Evolutionary conservation across 1,140 invertebrate species (phyloP).

Genomic region (Drosophila gunungcola): DNA sequence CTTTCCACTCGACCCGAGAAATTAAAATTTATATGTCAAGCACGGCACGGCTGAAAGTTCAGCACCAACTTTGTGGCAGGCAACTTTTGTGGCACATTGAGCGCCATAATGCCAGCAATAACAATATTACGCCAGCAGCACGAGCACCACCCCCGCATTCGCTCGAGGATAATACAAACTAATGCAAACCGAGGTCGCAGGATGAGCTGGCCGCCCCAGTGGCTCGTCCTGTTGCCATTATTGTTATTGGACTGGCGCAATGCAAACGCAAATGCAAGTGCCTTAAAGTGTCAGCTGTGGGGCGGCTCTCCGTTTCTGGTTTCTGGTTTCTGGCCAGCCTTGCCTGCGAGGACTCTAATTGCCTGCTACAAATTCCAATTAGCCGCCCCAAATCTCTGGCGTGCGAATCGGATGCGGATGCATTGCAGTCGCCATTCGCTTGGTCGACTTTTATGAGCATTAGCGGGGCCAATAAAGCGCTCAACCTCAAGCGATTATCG

Average conservation of each 20-base stretch:
- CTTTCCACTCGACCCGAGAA: conserved; percentile 41
- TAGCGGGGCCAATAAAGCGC: conserved; percentile 48
- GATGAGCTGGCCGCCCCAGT: conserved; percentile 30
- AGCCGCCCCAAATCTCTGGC: conserved; percentile 40
- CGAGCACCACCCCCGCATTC: neutral
- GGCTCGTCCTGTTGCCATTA: conserved; percentile 29
- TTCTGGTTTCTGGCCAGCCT: conserved; percentile 30
- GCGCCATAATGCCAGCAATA: conserved; percentile 73
- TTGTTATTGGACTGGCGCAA: conserved; percentile 42
- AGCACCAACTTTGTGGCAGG: conserved; percentile 54
- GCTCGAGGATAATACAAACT: conserved; percentile 67
- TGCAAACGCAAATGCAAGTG: conserved; percentile 36
- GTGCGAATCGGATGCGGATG: conserved; percentile 11
- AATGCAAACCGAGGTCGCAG: conserved; percentile 49
- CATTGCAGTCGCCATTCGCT: conserved; percentile 14
- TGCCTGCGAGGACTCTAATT: conserved; percentile 53
- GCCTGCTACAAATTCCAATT: conserved; percentile 62
- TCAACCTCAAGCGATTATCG: conserved; percentile 56
- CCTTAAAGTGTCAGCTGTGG: conserved; percentile 66
- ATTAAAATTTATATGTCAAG: conserved; percentile 79
- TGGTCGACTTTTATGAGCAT: conserved; percentile 52
- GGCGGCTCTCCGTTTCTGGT: conserved; percentile 44
- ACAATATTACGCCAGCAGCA: conserved; percentile 54
- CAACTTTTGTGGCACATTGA: conserved; percentile 69
- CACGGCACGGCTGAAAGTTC: conserved; percentile 56